Conservation (phyloP, 2,797 vertebrate species). For the Hydrophis major region DNA sequence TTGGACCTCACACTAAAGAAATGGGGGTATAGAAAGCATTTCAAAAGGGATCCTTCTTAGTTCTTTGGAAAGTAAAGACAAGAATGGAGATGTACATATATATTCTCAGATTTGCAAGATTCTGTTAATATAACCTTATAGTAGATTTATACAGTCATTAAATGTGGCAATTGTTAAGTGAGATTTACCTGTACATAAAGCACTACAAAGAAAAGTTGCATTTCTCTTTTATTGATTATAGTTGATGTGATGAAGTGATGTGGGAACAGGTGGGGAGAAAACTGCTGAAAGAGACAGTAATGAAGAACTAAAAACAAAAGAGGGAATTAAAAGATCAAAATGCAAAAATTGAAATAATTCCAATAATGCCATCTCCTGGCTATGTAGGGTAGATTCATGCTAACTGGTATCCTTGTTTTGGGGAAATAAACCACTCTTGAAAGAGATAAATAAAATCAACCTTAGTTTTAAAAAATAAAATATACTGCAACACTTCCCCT, state of each 20-base stretch:
- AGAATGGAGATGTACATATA: background rate
- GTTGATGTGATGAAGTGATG: background rate
- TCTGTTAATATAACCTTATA: background rate
- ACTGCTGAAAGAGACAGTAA: background rate
- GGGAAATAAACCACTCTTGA: background rate
- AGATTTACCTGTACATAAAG: background rate
- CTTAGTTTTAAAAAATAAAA: background rate
- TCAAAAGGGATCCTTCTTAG: background rate
- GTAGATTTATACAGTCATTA: background rate
- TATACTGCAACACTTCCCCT: background rate
- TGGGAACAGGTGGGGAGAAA: background rate
- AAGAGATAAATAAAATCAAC: background rate
- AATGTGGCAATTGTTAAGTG: background rate
- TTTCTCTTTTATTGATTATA: background rate
- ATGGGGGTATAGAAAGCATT: background rate
- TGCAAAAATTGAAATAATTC: background rate
- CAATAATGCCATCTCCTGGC: background rate
- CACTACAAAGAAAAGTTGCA: background rate
- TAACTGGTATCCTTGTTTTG: background rate
- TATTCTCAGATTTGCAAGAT: background rate
- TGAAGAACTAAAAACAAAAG: background rate
- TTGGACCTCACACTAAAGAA: background rate
- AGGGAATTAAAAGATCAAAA: background rate
- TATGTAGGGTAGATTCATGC: background rate
- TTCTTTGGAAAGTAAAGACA: background rate